These are phyloP conservation scores for Elanoides forficatus DNA, from an alignment of 2,113 vertebrate genomes.

Conservation along the genomic window DNA sequence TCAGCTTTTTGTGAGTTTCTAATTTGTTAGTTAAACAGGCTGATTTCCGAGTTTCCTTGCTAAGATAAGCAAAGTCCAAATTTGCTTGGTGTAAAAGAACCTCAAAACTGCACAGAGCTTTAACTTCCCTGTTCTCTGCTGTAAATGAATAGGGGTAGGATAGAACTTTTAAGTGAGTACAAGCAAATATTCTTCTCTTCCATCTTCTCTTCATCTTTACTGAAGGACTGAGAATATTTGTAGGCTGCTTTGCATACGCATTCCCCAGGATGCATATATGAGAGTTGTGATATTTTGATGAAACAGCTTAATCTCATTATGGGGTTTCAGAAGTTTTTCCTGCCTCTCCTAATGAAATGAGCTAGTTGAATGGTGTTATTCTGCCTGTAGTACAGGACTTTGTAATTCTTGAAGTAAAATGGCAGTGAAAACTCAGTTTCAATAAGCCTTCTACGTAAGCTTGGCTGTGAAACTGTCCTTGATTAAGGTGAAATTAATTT, in stretches of 20 bases:
- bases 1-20: not conserved
- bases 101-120: not conserved
- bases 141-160: not conserved
- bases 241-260: slow-evolving; percentile 16
- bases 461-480: not conserved
- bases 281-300: not conserved
- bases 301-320: not conserved
- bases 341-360: not conserved
- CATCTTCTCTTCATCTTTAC: not conserved
- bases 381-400: not conserved
- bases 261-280: not conserved
- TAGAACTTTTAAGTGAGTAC: not conserved
- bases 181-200: not conserved
- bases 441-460: not conserved
- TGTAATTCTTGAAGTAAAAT: not conserved
- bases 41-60: not conserved
- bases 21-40: not conserved
- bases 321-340: not conserved
- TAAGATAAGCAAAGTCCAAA: not conserved
- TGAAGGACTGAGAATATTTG: not conserved
- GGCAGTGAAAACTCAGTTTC: not conserved
- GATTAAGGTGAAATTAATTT: not conserved
- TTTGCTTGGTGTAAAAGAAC: not conserved
- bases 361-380: not conserved
- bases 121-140: not conserved